Conservation (phyloP, 1,140 invertebrate species). For the Euwallacea fornicatus region DNA sequence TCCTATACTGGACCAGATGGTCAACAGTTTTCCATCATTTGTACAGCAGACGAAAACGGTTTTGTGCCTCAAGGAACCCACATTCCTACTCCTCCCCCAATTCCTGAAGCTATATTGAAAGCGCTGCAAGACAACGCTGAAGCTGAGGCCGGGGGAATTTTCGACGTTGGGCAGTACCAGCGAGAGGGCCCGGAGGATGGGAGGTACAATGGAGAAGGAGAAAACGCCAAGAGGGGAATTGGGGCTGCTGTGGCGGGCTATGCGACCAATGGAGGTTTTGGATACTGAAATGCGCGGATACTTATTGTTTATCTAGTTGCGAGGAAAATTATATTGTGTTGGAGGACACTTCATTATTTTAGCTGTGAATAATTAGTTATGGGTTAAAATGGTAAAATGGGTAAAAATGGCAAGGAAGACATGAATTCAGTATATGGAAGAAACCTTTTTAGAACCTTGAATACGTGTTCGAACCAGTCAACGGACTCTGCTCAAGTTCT, state of each 20-base stretch:
- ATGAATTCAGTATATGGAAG: too few relatives aligned
- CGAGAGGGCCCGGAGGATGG: conserved; percentile 31
- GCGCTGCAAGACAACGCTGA: conserved; percentile 55
- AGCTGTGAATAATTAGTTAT: too few relatives aligned
- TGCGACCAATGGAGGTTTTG: conserved; percentile 22
- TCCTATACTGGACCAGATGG: conserved; percentile 49
- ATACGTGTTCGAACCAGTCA: too few relatives aligned
- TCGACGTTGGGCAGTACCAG: conserved; percentile 38
- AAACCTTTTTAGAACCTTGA: too few relatives aligned
- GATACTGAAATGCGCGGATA: conserved; percentile 5
- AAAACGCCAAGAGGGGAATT: neutral
- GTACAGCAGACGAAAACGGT: conserved; percentile 69
- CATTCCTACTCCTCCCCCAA: conserved; percentile 59
- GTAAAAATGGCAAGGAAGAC: too few relatives aligned
- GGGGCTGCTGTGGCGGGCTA: neutral
- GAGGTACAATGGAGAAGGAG: conserved; percentile 15
- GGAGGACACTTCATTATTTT: too few relatives aligned
- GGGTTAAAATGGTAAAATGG: too few relatives aligned
- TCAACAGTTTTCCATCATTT: conserved; percentile 46
- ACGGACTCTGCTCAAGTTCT: too few relatives aligned
- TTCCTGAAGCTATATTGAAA: conserved; percentile 58
- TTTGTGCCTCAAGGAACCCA: conserved; percentile 63
- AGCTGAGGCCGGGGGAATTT: conserved; percentile 42
- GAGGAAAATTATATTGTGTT: too few relatives aligned
- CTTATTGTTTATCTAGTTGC: too few relatives aligned